A percentile compares a stretch with the other conserved stretches of the same genome.
These are phyloP conservation scores for Dromius quadrimaculatus DNA, from an alignment of 2,888 invertebrate species.

Conservation along the genomic window DNA sequence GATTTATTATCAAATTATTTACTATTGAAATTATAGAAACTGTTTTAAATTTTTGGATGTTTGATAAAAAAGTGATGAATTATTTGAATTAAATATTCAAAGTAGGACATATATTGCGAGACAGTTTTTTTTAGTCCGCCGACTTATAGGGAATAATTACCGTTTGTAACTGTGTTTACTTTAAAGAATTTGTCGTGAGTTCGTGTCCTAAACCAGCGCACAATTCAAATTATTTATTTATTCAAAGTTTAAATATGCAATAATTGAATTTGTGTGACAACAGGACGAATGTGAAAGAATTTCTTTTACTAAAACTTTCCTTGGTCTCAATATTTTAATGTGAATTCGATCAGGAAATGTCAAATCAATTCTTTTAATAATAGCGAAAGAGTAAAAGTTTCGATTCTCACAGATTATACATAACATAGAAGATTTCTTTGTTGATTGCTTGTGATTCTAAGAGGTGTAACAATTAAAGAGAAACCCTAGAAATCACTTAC, in stretches of 20 bases:
- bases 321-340: not conserved
- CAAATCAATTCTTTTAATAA: not conserved
- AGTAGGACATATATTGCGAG: too few relatives aligned
- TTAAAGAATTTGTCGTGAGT: slow-evolving; percentile 13
- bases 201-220: slow-evolving; percentile 24
- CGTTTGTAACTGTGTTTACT: slow-evolving; percentile 17
- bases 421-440: slow-evolving; percentile 15
- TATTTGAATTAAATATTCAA: too few relatives aligned
- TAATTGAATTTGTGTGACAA: not conserved
- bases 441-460: slow-evolving; percentile 6
- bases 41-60: not conserved
- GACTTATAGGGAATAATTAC: slow-evolving; percentile 35
- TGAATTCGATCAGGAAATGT: not conserved
- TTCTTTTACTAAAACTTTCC: not conserved
- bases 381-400: slow-evolving; percentile 9
- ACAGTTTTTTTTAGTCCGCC: slow-evolving; percentile 9
- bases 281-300: slow-evolving; percentile 23
- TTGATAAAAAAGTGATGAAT: not conserved
- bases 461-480: slow-evolving; percentile 25
- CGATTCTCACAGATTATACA: slow-evolving; percentile 15
- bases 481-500: slow-evolving; percentile 15
- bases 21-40: not conserved
- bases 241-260: slow-evolving; percentile 16
- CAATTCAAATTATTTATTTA: slow-evolving; percentile 28
- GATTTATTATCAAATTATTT: not conserved